Base-by-base conservation (phyloP, 1,140 invertebrate species). In the Hyposmocoma kahamanoa region DNA sequence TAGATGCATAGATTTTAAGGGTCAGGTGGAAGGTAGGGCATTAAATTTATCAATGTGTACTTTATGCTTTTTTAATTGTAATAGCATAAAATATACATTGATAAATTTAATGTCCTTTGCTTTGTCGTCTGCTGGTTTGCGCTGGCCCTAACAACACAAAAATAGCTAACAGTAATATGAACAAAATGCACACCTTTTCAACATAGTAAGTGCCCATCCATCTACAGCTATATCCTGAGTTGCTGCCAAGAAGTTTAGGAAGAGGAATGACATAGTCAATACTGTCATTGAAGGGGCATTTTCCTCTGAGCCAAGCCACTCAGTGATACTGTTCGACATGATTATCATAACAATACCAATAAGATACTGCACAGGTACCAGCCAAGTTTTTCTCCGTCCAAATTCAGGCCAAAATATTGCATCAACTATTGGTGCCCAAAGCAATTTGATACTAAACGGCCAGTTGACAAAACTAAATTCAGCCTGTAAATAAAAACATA, bases 211-310 rank as follows among this genome's bases (percentile, higher is more conserved):
- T 1, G 98, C 98, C 98, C 98, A 99, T 2, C 98, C 98, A 90
- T 99, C 98, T 1, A 99, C 98, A 46, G 97, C 98, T 74, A 99
- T 99, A 85, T 99, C 98, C 88, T 99, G 98, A 18, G 98, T 99
- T 1, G 98, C 98, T 10, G 97, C 98, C 42, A 99, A 87, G 66
- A 99, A 98, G 69, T 98, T 99, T 0, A 99, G 87, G 43, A 90
- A 87, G 72, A 99, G 96, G 87, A 99, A 99, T 41, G 96, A 88
- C 17, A 90, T 62, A 5, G 97, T 98, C 3, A 99, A 84, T 21
- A 94, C 74, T 21, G 87, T 88, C 43, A 99, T 94, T 72, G 95
- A 93, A 0, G 97, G 95, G n/a, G 88, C 69, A 1, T 67, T 68
- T 0, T 82, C 83, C 24, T 90, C 81, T 8, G 90, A 87, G 9